Evolutionary conservation across 2,797 vertebrate species (phyloP).

Genomic region (Sciurus vulgaris): DNA sequence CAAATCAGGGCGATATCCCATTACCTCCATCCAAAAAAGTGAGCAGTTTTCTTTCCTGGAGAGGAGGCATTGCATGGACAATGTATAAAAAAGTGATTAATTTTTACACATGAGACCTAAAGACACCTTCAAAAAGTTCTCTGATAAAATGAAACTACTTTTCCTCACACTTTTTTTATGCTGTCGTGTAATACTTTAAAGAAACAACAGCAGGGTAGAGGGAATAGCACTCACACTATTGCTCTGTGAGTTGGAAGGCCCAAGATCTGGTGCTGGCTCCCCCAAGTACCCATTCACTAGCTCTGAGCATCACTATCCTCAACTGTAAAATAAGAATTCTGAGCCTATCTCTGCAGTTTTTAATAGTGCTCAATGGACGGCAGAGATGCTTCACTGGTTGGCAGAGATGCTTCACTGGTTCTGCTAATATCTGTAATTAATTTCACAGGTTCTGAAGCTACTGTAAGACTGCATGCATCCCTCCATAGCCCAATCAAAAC

Average conservation of each 20-base stretch:
- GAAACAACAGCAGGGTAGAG: not conserved
- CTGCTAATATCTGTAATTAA: not conserved
- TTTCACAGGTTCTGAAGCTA: not conserved
- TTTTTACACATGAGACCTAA: not conserved
- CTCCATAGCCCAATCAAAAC: not conserved
- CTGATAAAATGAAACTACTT: not conserved
- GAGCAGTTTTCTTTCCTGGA: not conserved
- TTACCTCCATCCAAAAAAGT: not conserved
- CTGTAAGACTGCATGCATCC: not conserved
- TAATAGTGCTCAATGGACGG: not conserved
- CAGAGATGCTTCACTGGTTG: too few relatives aligned
- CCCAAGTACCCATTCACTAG: not conserved
- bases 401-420: not conserved
- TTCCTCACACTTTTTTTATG: conserved; percentile 25
- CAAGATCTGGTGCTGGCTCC: not conserved
- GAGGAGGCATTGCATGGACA: not conserved
- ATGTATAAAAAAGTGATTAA: not conserved
- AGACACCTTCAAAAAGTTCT: not conserved
- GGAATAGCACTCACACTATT: not conserved
- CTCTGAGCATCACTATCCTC: not conserved
- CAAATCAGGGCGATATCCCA: not conserved
- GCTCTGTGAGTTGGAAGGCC: not conserved
- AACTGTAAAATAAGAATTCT: not conserved
- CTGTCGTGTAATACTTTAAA: conserved; percentile 47
- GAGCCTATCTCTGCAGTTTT: not conserved